A percentile compares a stretch with the other conserved stretches of the same genome.
Conservation (phyloP, 2,888 invertebrate genomes). For the Hipparchia semele region DNA sequence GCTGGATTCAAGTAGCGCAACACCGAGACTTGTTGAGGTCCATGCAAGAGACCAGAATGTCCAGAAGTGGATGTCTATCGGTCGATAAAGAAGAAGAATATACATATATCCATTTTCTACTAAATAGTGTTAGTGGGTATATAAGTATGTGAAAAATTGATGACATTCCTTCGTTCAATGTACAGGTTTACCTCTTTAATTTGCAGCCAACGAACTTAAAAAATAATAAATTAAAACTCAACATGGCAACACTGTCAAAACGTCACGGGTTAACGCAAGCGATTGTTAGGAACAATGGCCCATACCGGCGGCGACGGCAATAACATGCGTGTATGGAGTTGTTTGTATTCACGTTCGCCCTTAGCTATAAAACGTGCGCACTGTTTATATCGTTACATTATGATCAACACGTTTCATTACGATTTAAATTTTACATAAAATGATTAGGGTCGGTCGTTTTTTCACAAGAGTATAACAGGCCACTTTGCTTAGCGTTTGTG, state of each 20-base stretch:
- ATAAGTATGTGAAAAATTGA: too few relatives aligned
- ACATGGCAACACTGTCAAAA: conserved; percentile 32
- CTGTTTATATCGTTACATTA: conserved; percentile 34
- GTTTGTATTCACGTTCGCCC: conserved; percentile 39
- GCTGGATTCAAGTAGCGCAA: too few relatives aligned
- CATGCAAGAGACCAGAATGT: too few relatives aligned
- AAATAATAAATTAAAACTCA: conserved; percentile 18
- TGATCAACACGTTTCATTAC: conserved; percentile 24
- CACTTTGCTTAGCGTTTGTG: too few relatives aligned
- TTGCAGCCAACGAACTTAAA: neutral
- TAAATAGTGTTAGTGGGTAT: too few relatives aligned
- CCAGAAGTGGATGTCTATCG: too few relatives aligned
- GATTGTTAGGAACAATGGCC: conserved; percentile 44
- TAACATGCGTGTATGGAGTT: conserved; percentile 47
- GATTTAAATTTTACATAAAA: neutral
- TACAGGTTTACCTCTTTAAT: neutral
- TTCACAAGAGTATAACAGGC: too few relatives aligned
- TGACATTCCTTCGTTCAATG: too few relatives aligned
- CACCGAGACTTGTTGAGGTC: too few relatives aligned
- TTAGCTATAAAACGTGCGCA: conserved; percentile 41
- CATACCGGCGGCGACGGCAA: conserved; percentile 36
- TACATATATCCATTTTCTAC: too few relatives aligned
- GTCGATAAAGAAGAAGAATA: too few relatives aligned
- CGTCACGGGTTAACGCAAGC: conserved; percentile 17
- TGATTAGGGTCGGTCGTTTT: neutral